Evolutionary conservation across 2,888 invertebrate species (phyloP), one percentile per base, ranked within the genome.

Genomic region (Margaritifera margaritifera): DNA sequence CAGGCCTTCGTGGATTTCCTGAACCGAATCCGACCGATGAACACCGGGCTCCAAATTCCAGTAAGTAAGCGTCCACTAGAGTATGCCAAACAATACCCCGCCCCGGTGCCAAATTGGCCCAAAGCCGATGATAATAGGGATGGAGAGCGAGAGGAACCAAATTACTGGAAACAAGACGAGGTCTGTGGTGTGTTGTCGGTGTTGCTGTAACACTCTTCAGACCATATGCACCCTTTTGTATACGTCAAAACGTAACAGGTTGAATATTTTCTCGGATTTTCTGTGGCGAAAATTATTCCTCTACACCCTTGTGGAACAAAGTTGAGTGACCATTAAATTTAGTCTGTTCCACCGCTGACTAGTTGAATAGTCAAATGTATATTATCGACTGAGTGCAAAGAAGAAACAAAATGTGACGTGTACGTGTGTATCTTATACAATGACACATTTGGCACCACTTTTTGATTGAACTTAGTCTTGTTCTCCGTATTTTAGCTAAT

Each of bases 51-150:
- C 20, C 72, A 72, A 20, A 84, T 87, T 27, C 85, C 86, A 15
- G 75, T 79, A 68, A 86, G 86, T 72, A 87, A 87, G 72, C 75
- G 77, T 57, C 87, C 87, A 19, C 68, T 78, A 66, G 87, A 87
- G 59, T 86, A 83, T 75, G 86, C 82, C 64, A 86, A 80, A 66
- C 78, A 81, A 11, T 77, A 75, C 24, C 85, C 84, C 11, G 67
- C 74, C 22, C 85, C 87, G 2, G 74, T 68, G 19, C 62, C 76
- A 6, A 82, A 80, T 74, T 86, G 86, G 86, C 86, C 86, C n/a
- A 71, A 75, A 57, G 73, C 77, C 20, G 74, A 68, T 25, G 68
- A 63, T 50, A 42, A 51, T 54, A 68, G 68, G 68, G 58, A 68
- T 59, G 55, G 59, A 8, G 55, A n/a, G 51, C 22, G 24, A 22